Percentiles rank a stretch among this genome's conserved stretches.
These are phyloP conservation scores for Cygnus olor DNA, from an alignment of 2,797 vertebrate genomes.

Conservation along the genomic window DNA sequence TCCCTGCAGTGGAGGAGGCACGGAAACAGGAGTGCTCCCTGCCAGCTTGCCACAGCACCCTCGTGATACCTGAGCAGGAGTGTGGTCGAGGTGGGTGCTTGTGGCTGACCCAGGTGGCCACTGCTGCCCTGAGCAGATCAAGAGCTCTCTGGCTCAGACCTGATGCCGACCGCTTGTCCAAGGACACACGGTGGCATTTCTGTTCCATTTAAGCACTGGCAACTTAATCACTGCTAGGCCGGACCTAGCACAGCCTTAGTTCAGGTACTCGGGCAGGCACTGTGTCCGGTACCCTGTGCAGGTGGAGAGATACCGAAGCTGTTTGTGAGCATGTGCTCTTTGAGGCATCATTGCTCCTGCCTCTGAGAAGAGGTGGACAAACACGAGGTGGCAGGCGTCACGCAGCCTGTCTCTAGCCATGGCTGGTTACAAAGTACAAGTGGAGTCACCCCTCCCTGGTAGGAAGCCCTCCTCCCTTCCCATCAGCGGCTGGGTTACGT, in stretches of 20 bases:
- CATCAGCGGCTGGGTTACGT: background rate
- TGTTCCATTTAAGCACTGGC: background rate
- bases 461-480: background rate
- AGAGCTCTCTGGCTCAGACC: background rate
- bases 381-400: background rate
- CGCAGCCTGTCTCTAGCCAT: fast-evolving
- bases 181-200: background rate
- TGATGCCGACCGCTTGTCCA: background rate
- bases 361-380: background rate
- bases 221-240: fast-evolving
- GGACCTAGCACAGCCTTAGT: background rate
- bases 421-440: background rate
- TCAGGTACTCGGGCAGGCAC: background rate
- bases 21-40: fast-evolving
- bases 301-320: background rate
- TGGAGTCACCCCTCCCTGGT: background rate
- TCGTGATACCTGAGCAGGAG: background rate
- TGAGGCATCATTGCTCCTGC: fast-evolving
- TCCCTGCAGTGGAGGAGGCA: fast-evolving
- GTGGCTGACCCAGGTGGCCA: background rate
- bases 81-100: background rate
- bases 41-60: background rate
- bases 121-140: background rate
- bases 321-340: background rate
- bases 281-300: background rate